Evolutionary conservation across 2,797 vertebrate genomes (phyloP).

Genomic region (Leptatherina wallacei): DNA sequence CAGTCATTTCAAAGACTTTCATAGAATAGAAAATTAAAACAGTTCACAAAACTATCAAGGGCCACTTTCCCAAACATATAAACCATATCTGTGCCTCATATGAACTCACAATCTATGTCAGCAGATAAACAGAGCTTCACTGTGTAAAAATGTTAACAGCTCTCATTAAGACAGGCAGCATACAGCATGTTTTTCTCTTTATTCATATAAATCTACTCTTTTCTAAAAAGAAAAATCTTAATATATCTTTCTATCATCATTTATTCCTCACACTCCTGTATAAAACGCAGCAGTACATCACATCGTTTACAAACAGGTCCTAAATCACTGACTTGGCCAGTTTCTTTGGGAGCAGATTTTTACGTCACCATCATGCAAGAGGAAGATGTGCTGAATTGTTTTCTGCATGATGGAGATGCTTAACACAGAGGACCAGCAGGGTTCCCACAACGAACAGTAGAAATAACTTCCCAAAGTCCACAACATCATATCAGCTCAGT

Average conservation of each 20-base stretch:
- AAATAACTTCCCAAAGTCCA: conserved; percentile 3
- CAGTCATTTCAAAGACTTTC: conserved; percentile 15
- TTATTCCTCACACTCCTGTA: conserved; percentile 41
- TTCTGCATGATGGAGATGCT: neutral
- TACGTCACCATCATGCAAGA: neutral
- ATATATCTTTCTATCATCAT: conserved; percentile 14
- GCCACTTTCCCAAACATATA: neutral
- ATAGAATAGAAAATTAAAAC: neutral
- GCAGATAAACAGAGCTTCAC: neutral
- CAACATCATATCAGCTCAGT: conserved; percentile 1
- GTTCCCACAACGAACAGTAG: conserved; percentile 18
- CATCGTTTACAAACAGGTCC: conserved; percentile 45
- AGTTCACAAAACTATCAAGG: neutral
- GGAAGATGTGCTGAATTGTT: conserved; percentile 1
- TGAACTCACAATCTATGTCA: conserved; percentile 9
- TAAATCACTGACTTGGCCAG: conserved; percentile 9
- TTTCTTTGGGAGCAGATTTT: neutral
- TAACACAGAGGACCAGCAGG: conserved; percentile 2
- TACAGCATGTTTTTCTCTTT: neutral
- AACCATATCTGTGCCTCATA: conserved; percentile 1
- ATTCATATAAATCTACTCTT: conserved; percentile 12
- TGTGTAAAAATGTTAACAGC: neutral
- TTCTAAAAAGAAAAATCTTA: neutral
- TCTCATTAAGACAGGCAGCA: conserved; percentile 32
- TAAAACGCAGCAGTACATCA: conserved; percentile 40